Base-by-base conservation (phyloP, 2,797 vertebrate species). In the Sebastes oblongus region DNA sequence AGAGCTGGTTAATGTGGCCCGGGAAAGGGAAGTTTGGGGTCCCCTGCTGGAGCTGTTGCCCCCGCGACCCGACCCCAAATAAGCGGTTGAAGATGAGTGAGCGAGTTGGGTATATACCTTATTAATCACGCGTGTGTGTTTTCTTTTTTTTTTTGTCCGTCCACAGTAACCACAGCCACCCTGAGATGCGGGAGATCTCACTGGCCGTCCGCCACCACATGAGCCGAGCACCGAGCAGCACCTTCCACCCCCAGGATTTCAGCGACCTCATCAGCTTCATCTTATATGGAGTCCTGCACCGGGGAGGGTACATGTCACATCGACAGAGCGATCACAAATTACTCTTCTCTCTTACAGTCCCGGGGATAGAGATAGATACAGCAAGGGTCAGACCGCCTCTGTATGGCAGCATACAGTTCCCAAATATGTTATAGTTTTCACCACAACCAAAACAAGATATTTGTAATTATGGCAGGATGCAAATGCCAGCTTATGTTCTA, bases 231-330 rank as follows among this genome's bases (percentile, higher is more conserved):
- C 97, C 98, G 1, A 97, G 96, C 96, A 98, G 97, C 91, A 99
- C 98, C 72, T 99, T 99, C 91, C 98, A 99, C 86, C 98, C 98
- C 0, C 98, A 99, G 93, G 98, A 99, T 92, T 99, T 99, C 94
- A 99, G 98, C 4, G 98, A 99, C 94, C 97, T 99, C 83, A 98
- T 99, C 91, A 98, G 98, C 94, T 99, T 99, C 93, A 98, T 99
- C 90, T 91, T 99, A 29, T 99, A 99, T 84, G 98, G 98, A 24
- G 97, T 96, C 36, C 96, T 97, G 87, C 97, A 98, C 80, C 96
- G 98, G 83, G 97, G 96, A 67, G 98, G 98, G 98, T 99, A 96
- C 86, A 91, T 56, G 6, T 30, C 65, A 32, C 10, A 18, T 39
- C 6, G 3, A n/a, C 29, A 24, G 2, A 20, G 14, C 3, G 0